A percentile compares a stretch with the other conserved stretches of the same genome.
Evolutionary conservation across 2,888 invertebrate species (phyloP).

Genomic region (Drosophila prostipennis): DNA sequence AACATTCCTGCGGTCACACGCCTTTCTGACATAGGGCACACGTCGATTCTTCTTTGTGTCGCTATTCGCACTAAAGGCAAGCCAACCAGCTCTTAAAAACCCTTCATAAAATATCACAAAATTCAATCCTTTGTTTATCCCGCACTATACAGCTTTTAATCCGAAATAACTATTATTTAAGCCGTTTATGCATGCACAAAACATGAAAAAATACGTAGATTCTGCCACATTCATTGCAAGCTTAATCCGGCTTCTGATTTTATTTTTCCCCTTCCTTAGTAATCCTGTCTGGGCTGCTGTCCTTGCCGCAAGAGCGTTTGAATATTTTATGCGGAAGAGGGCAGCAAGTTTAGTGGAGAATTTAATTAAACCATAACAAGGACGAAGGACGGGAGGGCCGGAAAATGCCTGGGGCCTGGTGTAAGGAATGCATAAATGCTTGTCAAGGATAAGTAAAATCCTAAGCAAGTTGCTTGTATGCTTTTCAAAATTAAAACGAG

Average conservation of each 20-base stretch:
- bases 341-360: constrained; percentile 34
- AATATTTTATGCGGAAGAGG: constrained; percentile 31
- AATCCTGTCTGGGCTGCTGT: constrained; percentile 37
- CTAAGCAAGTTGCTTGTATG: neutral
- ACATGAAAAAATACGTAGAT: neutral
- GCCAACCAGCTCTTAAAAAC: too few relatives aligned
- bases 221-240: neutral
- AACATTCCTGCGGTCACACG: too few relatives aligned
- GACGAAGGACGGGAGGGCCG: neutral
- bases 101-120: too few relatives aligned
- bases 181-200: constrained; percentile 4
- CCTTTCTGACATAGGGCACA: too few relatives aligned
- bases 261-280: constrained; percentile 21
- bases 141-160: neutral
- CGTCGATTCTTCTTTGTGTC: too few relatives aligned
- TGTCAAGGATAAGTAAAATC: constrained; percentile 6
- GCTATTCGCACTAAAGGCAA: too few relatives aligned
- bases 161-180: neutral
- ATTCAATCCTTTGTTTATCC: neutral
- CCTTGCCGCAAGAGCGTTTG: constrained; percentile 34
- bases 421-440: constrained; percentile 31
- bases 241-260: constrained; percentile 21
- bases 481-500: neutral
- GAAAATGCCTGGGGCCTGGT: constrained; percentile 10
- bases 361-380: constrained; percentile 39